Percentiles rank a stretch among this genome's conserved stretches.
phyloP scores from a whole-genome alignment of 2,113 vertebrate genomes.

The Amphiprion ocellaris region DNA sequence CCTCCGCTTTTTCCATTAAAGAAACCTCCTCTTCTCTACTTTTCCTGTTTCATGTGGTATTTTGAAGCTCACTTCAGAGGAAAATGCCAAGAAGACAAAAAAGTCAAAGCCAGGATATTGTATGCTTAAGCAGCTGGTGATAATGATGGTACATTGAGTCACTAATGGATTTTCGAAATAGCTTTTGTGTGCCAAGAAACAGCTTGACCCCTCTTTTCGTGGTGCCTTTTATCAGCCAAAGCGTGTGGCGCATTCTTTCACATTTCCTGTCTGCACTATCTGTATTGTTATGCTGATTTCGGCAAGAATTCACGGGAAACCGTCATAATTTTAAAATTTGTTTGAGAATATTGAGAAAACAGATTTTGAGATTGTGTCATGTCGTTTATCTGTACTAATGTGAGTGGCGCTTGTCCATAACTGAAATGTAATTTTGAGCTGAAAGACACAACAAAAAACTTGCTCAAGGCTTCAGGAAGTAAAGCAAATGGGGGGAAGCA shows the following conservation, averaged over 20 bases:
- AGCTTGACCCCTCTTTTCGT: conserved; percentile 61
- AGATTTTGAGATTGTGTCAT: too few relatives aligned
- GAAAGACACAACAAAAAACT: not conserved
- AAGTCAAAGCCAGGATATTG: conserved; percentile 65
- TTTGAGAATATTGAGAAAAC: not conserved
- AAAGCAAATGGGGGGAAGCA: not conserved
- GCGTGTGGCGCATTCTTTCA: conserved; percentile 29
- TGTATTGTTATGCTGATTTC: conserved; percentile 15
- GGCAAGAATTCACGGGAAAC: conserved; percentile 2
- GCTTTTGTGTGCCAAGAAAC: conserved; percentile 63
- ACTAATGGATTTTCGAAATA: conserved; percentile 75
- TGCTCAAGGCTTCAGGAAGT: too few relatives aligned
- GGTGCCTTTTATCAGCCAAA: conserved; percentile 58
- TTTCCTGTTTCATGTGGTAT: conserved; percentile 56
- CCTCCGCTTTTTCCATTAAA: conserved; percentile 49
- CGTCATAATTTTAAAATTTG: not conserved
- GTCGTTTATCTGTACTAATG: too few relatives aligned
- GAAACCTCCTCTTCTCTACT: conserved; percentile 37
- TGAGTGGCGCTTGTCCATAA: not conserved
- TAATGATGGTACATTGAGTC: conserved; percentile 72
- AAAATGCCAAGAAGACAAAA: conserved; percentile 74
- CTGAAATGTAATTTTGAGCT: not conserved
- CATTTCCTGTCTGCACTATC: conserved; percentile 18
- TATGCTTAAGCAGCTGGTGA: conserved; percentile 58
- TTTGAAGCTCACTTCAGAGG: conserved; percentile 57